These are phyloP conservation scores for Corythucha ciliata DNA, from an alignment of 2,888 invertebrate species.

Conservation along the genomic window DNA sequence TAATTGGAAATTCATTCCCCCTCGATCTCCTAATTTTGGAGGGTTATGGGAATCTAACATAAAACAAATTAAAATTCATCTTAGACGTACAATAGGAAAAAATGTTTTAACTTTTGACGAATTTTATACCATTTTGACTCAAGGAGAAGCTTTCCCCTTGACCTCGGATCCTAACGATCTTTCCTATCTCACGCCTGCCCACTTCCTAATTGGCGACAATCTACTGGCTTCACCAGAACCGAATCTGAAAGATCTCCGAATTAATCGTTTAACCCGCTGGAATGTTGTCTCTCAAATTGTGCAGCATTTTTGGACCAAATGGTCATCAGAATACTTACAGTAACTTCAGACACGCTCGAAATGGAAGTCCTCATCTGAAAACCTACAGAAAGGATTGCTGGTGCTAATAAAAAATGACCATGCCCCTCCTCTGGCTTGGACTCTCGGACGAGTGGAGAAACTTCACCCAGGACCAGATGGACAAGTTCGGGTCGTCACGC, in stretches of 20 bases:
- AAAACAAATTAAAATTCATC: background rate
- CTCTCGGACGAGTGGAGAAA: constrained; percentile 3
- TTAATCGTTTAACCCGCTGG: constrained; percentile 14
- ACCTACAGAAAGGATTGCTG: constrained; percentile 2
- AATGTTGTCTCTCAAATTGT: constrained; percentile 5
- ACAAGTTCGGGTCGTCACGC: constrained; percentile 11
- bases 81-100: background rate
- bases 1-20: constrained; percentile 7
- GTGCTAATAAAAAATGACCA: constrained; percentile 18
- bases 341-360: constrained; percentile 8
- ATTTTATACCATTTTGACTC: constrained; percentile 14
- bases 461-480: constrained; percentile 13
- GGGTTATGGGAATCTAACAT: background rate
- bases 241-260: background rate
- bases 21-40: background rate
- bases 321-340: constrained; percentile 10
- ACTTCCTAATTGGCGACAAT: constrained; percentile 15
- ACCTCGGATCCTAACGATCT: constrained; percentile 19
- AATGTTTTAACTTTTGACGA: constrained; percentile 9
- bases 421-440: constrained; percentile 10
- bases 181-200: constrained; percentile 15
- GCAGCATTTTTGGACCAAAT: constrained; percentile 15
- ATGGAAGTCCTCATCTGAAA: constrained; percentile 4
- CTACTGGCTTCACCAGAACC: constrained; percentile 15
- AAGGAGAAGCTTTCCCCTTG: constrained; percentile 15